These are phyloP conservation scores for Camptogramma bilineatum DNA, from an alignment of 2,888 invertebrate genomes.

Conservation along the genomic window DNA sequence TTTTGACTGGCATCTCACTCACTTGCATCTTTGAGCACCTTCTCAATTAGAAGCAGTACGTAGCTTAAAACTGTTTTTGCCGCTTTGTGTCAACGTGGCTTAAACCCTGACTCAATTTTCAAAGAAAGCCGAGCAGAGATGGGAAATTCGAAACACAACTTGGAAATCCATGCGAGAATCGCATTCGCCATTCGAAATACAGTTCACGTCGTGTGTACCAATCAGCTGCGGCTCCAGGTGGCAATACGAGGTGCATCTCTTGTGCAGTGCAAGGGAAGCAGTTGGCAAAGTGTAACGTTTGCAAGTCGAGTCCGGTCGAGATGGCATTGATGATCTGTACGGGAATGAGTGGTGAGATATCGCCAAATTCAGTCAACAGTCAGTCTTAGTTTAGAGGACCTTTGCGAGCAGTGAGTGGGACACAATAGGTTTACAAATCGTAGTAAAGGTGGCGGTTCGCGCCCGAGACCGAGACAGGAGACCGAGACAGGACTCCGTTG, in stretches of 20 bases:
- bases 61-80: background rate
- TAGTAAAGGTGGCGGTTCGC: too few relatives aligned
- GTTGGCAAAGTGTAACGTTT: background rate
- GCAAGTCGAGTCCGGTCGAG: too few relatives aligned
- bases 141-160: conserved; percentile 36
- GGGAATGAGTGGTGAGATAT: too few relatives aligned
- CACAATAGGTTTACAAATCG: too few relatives aligned
- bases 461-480: too few relatives aligned
- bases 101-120: conserved; percentile 19
- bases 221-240: conserved; percentile 46
- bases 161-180: conserved; percentile 40
- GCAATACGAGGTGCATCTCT: conserved; percentile 43
- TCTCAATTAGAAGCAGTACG: background rate
- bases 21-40: too few relatives aligned
- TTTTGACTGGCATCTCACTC: too few relatives aligned
- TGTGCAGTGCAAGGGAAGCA: conserved; percentile 15
- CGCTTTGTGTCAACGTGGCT: background rate
- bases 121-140: conserved; percentile 28
- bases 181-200: conserved; percentile 40
- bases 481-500: too few relatives aligned
- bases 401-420: too few relatives aligned
- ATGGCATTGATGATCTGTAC: too few relatives aligned
- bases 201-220: conserved; percentile 48
- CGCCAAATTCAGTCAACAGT: too few relatives aligned
- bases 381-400: too few relatives aligned